Evolutionary conservation across 1,140 invertebrate species (phyloP).

Genomic region (Venustaconcha ellipsiformis): DNA sequence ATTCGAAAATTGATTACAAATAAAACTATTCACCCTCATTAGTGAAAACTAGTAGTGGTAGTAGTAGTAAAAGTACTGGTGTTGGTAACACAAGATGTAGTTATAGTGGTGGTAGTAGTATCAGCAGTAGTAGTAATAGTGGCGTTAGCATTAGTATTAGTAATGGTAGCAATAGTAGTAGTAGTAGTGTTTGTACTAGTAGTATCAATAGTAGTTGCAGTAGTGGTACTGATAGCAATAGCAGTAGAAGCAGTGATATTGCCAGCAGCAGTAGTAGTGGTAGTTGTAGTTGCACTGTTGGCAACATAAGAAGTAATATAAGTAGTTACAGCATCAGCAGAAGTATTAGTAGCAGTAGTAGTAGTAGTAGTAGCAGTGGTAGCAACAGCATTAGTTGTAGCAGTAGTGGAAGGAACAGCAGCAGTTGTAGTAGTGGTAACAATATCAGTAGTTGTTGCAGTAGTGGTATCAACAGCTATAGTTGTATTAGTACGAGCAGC

Average conservation of each 20-base stretch:
- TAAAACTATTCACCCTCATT: too few species aligned
- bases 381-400: conserved; percentile 2
- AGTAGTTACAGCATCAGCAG: conserved; percentile 24
- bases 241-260: conserved; percentile 18
- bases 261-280: conserved; percentile 14
- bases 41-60: conserved; percentile 1
- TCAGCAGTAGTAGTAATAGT: conserved; percentile 21
- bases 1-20: too few species aligned
- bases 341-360: conserved; percentile 26
- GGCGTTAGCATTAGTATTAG: conserved; percentile 28
- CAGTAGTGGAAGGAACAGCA: conserved; percentile 26
- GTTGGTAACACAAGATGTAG: conserved; percentile 21
- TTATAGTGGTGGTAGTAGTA: conserved; percentile 27
- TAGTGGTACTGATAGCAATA: conserved; percentile 20
- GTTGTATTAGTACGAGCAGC: not conserved
- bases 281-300: conserved; percentile 13
- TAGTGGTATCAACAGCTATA: too few species aligned
- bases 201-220: conserved; percentile 25
- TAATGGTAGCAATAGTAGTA: conserved; percentile 28
- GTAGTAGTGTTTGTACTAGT: conserved; percentile 29
- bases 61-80: not conserved
- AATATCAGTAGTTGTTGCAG: conserved; percentile 9
- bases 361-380: not conserved
- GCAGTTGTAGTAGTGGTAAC: conserved; percentile 23
- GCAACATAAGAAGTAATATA: conserved; percentile 12